Conservation (phyloP, 2,888 invertebrate genomes). For the Orchesella flavescens region DNA sequence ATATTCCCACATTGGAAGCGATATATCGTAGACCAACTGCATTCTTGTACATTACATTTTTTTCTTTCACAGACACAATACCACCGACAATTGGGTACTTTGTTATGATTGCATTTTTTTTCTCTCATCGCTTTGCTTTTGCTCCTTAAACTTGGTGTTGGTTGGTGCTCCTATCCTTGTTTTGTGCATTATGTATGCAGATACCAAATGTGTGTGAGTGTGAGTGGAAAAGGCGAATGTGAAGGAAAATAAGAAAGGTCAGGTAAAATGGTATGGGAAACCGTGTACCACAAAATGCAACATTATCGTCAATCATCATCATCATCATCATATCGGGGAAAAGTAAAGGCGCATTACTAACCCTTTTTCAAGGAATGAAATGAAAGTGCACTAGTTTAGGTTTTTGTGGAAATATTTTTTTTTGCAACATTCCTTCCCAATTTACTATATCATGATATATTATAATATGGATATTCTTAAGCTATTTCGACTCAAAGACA, state of each 20-base stretch:
- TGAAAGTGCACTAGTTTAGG: conserved; percentile 52
- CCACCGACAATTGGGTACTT: conserved; percentile 51
- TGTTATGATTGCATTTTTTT: conserved; percentile 43
- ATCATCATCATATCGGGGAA: conserved; percentile 49
- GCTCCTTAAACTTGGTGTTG: no score
- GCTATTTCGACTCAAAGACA: no score
- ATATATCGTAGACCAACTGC: conserved; percentile 41
- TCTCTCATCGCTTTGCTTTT: neutral
- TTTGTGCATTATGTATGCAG: no score
- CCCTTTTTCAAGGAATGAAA: conserved; percentile 47
- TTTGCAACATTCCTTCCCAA: no score
- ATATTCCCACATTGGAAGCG: conserved; percentile 66
- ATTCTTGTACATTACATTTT: neutral
- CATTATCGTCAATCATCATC: conserved; percentile 43
- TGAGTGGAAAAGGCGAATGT: conserved; percentile 25
- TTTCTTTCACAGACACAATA: conserved; percentile 37
- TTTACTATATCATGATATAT: no score
- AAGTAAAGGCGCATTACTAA: conserved; percentile 45
- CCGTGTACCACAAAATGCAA: conserved; percentile 56
- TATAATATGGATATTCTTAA: no score
- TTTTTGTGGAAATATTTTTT: no score
- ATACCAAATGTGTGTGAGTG: neutral
- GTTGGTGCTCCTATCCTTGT: no score
- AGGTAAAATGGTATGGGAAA: conserved; percentile 62
- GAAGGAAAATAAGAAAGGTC: conserved; percentile 55